phyloP scores from a whole-genome alignment of 2,797 vertebrate species.

The Danio kyathit region DNA sequence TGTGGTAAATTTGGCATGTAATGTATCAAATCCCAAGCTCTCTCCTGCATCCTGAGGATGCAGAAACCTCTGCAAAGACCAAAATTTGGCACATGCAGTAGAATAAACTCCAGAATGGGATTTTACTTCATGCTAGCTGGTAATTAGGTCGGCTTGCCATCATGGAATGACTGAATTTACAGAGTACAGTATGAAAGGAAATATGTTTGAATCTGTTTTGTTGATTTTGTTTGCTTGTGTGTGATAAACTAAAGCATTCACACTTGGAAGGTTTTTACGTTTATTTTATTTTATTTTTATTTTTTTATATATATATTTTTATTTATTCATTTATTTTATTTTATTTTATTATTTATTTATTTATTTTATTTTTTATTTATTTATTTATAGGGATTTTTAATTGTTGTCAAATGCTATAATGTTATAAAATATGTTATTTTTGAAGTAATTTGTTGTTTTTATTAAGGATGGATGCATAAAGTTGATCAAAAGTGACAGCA shows the following conservation, averaged over 20 bases:
- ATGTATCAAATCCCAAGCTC: neutral
- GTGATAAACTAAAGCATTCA: neutral
- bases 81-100: neutral
- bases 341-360: too few relatives aligned
- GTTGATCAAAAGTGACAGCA: neutral
- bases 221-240: neutral
- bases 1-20: neutral
- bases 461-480: neutral
- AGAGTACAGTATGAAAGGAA: neutral
- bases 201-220: too few relatives aligned
- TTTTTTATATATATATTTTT: too few relatives aligned
- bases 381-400: neutral
- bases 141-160: conserved; percentile 25
- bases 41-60: neutral
- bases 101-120: neutral
- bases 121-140: conserved; percentile 5
- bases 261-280: too few relatives aligned
- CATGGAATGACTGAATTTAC: neutral
- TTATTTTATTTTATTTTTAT: too few relatives aligned
- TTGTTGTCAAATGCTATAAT: neutral
- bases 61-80: neutral
- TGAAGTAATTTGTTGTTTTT: neutral
- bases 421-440: neutral
- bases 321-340: too few relatives aligned
- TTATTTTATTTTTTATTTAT: too few relatives aligned